Conservation (phyloP, 2,113 vertebrate genomes). For the Triplophysa tibetana region DNA sequence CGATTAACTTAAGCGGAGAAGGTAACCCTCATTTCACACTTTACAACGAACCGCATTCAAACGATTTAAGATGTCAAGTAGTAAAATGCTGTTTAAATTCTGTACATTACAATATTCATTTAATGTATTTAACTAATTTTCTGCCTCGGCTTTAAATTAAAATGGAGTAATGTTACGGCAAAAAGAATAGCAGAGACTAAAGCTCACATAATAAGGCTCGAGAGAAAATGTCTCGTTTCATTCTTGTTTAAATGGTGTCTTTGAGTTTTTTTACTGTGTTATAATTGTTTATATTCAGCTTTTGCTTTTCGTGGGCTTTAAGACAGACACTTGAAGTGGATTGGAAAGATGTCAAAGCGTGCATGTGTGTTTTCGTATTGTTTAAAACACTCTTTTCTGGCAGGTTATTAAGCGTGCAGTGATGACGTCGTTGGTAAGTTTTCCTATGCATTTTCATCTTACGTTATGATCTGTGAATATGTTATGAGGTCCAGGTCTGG, state of each 20-base stretch:
- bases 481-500: no score
- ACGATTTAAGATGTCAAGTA: no score
- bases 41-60: background rate
- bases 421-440: conserved; percentile 69
- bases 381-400: background rate
- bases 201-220: no score
- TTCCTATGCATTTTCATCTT: background rate
- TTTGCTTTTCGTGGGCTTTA: background rate
- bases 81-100: no score
- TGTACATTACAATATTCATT: no score
- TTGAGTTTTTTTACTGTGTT: background rate
- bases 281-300: background rate
- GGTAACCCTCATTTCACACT: background rate
- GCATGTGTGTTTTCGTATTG: background rate
- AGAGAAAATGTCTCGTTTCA: no score
- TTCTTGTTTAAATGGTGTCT: no score
- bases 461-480: no score
- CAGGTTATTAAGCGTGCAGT: conserved; percentile 1
- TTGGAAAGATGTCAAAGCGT: background rate
- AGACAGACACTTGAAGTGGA: background rate
- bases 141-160: no score
- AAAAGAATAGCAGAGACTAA: no score
- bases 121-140: no score
- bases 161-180: no score
- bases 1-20: background rate